Conservation (phyloP, 2,797 vertebrate genomes). For the Silurus aristotelis region DNA sequence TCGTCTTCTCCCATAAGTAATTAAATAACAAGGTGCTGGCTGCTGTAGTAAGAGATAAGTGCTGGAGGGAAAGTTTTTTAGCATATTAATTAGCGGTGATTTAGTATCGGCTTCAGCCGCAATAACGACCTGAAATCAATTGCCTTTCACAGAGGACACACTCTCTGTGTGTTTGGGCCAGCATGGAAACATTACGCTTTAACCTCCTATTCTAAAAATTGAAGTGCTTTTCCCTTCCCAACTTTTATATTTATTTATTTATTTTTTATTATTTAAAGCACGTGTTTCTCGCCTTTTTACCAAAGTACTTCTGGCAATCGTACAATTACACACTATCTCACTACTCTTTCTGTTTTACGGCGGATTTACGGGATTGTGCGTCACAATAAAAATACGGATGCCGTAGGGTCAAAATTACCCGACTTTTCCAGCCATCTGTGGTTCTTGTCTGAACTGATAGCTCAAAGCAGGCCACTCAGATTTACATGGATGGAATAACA, state of each 20-base stretch:
- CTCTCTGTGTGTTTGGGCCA: slow-evolving; percentile 19
- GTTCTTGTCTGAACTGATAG: too few relatives aligned
- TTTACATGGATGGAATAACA: not conserved
- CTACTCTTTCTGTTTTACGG: too few relatives aligned
- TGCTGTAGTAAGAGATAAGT: slow-evolving; percentile 54
- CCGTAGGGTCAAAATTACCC: too few relatives aligned
- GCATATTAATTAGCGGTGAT: slow-evolving; percentile 62
- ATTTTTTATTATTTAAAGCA: too few relatives aligned
- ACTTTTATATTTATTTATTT: too few relatives aligned
- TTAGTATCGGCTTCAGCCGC: slow-evolving; percentile 47
- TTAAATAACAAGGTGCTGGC: slow-evolving; percentile 48
- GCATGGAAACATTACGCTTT: slow-evolving; percentile 9
- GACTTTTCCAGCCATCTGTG: too few relatives aligned
- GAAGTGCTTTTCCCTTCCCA: not conserved
- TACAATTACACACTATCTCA: too few relatives aligned
- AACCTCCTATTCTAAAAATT: slow-evolving; percentile 13
- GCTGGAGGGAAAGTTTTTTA: slow-evolving; percentile 54
- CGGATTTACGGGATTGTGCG: too few relatives aligned
- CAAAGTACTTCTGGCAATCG: too few relatives aligned
- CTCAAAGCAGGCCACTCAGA: too few relatives aligned
- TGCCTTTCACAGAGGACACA: slow-evolving; percentile 39
- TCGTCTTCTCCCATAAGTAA: slow-evolving; percentile 31
- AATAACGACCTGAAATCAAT: slow-evolving; percentile 54
- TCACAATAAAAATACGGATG: too few relatives aligned
- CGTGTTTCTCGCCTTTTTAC: too few relatives aligned